Evolutionary conservation across 2,113 vertebrate species (phyloP).

Genomic region (Prunella fulvescens): DNA sequence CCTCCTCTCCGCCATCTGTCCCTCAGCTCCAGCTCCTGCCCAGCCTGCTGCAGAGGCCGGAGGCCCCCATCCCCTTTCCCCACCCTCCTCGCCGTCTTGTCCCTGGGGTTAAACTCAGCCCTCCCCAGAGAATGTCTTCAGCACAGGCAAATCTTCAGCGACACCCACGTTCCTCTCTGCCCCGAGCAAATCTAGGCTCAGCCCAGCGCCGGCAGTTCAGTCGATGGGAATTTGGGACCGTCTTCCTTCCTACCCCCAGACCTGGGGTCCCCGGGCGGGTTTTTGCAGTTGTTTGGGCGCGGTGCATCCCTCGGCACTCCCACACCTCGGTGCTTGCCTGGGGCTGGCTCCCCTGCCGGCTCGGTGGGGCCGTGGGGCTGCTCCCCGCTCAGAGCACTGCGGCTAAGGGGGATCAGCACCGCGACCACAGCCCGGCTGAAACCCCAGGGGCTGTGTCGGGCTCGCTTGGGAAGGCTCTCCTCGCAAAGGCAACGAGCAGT

Average conservation of each 20-base stretch:
- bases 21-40: not conserved
- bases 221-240: not conserved
- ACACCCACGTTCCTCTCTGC: not conserved
- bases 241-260: not conserved
- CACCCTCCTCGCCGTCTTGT: accelerated
- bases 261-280: not conserved
- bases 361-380: accelerated
- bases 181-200: not conserved
- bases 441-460: accelerated
- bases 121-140: not conserved
- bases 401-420: accelerated
- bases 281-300: not conserved
- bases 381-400: accelerated
- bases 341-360: not conserved
- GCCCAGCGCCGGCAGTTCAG: not conserved
- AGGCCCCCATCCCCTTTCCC: not conserved
- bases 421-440: accelerated
- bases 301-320: not conserved
- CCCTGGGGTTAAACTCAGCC: not conserved
- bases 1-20: not conserved
- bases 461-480: not conserved
- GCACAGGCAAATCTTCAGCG: not conserved
- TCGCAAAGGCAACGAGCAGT: not conserved
- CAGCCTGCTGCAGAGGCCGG: not conserved
- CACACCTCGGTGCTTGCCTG: not conserved